Conservation (phyloP, 2,113 vertebrate genomes). For the Rhabdomys dilectus region DNA sequence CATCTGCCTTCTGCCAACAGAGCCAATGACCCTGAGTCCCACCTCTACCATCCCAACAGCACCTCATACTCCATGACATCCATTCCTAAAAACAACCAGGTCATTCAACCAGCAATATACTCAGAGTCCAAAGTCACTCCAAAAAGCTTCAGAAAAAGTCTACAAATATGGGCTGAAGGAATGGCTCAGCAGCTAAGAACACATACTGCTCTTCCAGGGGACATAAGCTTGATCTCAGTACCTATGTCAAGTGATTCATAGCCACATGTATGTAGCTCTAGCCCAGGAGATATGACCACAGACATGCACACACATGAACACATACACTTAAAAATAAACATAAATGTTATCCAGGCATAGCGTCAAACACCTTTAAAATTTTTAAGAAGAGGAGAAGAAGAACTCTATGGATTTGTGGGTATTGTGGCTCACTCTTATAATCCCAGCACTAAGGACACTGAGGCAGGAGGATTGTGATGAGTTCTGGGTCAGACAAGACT, state of each 20-base stretch:
- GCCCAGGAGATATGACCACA: neutral
- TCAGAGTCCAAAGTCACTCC: conserved; percentile 25
- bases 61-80: neutral
- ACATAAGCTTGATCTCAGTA: neutral
- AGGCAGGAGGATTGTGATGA: neutral
- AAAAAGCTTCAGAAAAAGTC: neutral
- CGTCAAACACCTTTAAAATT: neutral
- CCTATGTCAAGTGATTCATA: neutral
- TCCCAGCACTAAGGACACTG: neutral
- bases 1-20: neutral
- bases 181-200: neutral
- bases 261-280: neutral
- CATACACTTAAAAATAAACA: neutral
- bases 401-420: neutral
- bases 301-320: neutral
- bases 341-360: neutral
- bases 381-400: neutral
- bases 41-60: too few species aligned
- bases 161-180: neutral
- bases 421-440: neutral
- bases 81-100: neutral
- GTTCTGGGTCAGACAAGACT: neutral
- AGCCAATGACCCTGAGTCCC: neutral
- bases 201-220: neutral
- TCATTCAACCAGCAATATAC: neutral